Evolutionary conservation across 2,888 invertebrate species (phyloP), one percentile per base, ranked within the genome.

Genomic region (Branchellion lobata): DNA sequence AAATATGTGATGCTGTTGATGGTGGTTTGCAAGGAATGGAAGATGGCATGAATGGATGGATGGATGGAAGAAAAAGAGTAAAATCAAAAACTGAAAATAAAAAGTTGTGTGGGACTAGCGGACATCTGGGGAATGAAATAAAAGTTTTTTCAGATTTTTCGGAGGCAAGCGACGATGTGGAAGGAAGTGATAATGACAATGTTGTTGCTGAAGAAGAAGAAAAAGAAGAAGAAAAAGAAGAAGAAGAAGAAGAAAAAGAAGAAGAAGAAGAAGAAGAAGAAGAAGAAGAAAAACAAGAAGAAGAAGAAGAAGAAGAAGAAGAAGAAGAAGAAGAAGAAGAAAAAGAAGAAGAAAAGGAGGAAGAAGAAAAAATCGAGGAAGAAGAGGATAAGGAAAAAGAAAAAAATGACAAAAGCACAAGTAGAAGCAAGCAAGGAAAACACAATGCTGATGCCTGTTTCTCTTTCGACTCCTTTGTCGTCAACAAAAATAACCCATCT

Each of bases 111-210:
- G n/a, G n/a, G n/a, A n/a, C n/a, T n/a, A n/a, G n/a, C n/a, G n/a
- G n/a, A n/a, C n/a, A n/a, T n/a, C n/a, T n/a, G n/a, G n/a, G n/a
- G n/a, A n/a, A n/a, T n/a, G n/a, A n/a, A 14, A 51, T 51, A 18
- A 51, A 14, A 51, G 14, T 51, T 14, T 18, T 51, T 14, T 18
- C 18, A 51, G n/a, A n/a, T n/a, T n/a, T n/a, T n/a, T n/a, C 47
- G 34, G 75, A 57, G 21, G 75, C 5, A 8, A 27, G 53, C 18
- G n/a, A 57, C 5, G 75, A 75, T 31, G 34, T 18, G 18, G 75
- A 75, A 5, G 47, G 53, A 21, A 57, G 24, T 8, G 72, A 24
- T 29, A 21, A 33, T 29, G 29, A 72, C 3, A 14, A 11, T 5
- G 33, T 29, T 29, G 72, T 29, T 3, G 34, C 14, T 3, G 34